Evolutionary conservation across 2,888 invertebrate genomes (phyloP).

Genomic region (Tiliacea aurago): DNA sequence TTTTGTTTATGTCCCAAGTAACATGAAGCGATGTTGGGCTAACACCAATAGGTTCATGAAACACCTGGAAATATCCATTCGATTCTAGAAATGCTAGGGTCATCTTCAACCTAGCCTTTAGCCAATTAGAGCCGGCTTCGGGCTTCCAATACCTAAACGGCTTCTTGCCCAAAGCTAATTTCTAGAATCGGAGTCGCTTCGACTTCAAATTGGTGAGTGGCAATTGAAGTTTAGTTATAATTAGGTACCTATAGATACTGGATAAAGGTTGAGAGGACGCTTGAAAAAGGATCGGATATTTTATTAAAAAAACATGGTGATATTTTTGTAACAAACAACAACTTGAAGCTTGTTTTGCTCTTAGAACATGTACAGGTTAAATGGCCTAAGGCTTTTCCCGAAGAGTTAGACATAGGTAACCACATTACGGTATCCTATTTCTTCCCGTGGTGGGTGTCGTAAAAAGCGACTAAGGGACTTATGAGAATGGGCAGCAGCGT

Average conservation of each 20-base stretch:
- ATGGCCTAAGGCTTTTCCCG: background rate
- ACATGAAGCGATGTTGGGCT: background rate
- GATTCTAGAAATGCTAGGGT: background rate
- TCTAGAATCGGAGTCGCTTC: background rate
- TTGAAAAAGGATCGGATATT: background rate
- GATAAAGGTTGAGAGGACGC: background rate
- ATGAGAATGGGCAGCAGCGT: no score
- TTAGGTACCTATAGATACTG: slow-evolving; percentile 9
- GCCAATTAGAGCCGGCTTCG: background rate
- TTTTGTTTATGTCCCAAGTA: slow-evolving; percentile 46
- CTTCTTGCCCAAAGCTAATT: slow-evolving; percentile 21
- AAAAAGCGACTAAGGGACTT: no score
- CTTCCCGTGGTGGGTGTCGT: no score
- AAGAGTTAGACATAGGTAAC: background rate
- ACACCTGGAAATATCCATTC: background rate
- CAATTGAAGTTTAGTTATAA: background rate
- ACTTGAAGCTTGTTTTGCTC: background rate
- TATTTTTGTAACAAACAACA: background rate
- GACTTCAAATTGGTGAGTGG: background rate
- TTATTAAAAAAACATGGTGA: no score
- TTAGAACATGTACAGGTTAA: no score
- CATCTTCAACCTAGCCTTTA: background rate
- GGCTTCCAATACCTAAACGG: background rate
- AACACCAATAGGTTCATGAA: background rate
- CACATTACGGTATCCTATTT: no score